Conservation (phyloP, 2,113 vertebrate genomes). For the Smithornis capensis region DNA sequence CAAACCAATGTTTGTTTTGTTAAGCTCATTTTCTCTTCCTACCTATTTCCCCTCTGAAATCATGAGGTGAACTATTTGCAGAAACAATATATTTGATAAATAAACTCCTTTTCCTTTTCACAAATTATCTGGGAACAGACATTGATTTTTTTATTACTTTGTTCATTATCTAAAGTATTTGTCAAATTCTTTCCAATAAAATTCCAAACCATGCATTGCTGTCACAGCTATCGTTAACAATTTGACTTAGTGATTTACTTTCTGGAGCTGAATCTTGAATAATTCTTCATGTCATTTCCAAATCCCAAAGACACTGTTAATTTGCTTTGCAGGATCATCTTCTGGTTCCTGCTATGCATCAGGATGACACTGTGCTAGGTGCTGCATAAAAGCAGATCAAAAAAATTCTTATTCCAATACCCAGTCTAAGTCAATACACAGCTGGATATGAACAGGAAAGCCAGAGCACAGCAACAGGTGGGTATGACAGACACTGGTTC, state of each 20-base stretch:
- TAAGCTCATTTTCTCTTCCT: conserved; percentile 38
- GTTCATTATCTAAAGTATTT: conserved; percentile 58
- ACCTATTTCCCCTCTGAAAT: conserved; percentile 43
- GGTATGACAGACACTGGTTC: background rate
- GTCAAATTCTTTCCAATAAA: conserved; percentile 32
- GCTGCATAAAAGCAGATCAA: background rate
- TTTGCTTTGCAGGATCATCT: conserved; percentile 21
- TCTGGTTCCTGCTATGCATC: background rate
- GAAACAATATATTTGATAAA: conserved; percentile 57
- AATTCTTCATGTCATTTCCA: conserved; percentile 38
- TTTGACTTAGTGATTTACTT: conserved; percentile 44
- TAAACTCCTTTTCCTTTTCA: conserved; percentile 42
- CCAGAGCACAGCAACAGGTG: background rate
- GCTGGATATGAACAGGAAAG: background rate
- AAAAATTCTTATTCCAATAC: background rate
- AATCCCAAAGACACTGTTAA: conserved; percentile 29
- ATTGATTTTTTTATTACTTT: conserved; percentile 59
- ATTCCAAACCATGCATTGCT: conserved; percentile 19
- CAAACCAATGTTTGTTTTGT: conserved; percentile 18
- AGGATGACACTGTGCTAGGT: background rate
- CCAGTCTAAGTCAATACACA: background rate
- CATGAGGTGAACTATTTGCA: conserved; percentile 37
- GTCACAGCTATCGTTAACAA: conserved; percentile 25
- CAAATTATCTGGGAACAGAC: conserved; percentile 51
- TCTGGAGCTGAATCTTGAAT: background rate